Evolutionary conservation across 1,140 invertebrate genomes (phyloP), one percentile per base, ranked within the genome.

Genomic region (Psix sp.): DNA sequence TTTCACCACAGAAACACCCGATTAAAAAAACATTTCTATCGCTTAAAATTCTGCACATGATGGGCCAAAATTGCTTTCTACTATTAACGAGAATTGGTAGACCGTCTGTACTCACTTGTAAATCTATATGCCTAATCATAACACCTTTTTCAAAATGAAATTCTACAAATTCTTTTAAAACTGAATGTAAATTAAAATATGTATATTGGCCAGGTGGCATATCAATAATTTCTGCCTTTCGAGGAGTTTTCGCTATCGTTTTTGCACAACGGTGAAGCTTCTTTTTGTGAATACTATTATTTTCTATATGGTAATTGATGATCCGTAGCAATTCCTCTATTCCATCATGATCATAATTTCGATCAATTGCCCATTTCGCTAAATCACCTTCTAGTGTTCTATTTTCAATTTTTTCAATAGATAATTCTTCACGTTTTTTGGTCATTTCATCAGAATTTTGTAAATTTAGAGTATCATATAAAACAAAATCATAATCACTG

Each of bases 1-100:
- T 74, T 20, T 71, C 46, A 24, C 33, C 63, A 6, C 54, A 70
- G 46, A 60, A 57, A 49, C 60, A 77, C 7, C 40, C 40, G 0
- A 24, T 0, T 16, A 43, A 16, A 20, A 60, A 57, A 21, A 57
- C 52, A 0, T 13, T 38, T 36, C 17, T 33, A 13, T 56, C n/a
- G 15, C 14, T 17, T 39, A 59, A 11, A 26, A 59, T 11, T 38
- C 54, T 18, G 21, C 29, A 15, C 5, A 46, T 1, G 6, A 59
- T 59, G 3, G 54, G 42, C 54, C 54, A 10, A n/a, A n/a, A n/a
- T n/a, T n/a, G n/a, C n/a, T n/a, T n/a, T n/a, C n/a, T n/a, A n/a
- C n/a, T n/a, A n/a, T 42, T 46, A 10, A 26, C n/a, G 29, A 46
- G 46, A 13, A 57, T 57, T 17, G 54, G 54, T n/a, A 57, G 21